phyloP scores from a whole-genome alignment of 2,888 invertebrate species.

The Lamellibrachia columna region DNA sequence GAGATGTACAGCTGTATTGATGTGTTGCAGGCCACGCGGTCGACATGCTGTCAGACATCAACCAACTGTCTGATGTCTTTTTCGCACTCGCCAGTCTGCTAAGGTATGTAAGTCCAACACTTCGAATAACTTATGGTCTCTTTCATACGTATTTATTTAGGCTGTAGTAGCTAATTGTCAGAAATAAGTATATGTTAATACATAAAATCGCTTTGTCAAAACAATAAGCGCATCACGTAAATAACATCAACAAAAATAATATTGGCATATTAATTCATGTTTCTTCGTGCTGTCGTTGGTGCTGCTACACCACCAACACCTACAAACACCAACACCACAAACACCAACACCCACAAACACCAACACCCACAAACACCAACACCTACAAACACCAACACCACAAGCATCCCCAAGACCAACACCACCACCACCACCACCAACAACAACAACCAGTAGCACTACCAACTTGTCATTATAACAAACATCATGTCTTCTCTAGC shows the following conservation, averaged over 20 bases:
- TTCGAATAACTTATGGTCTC: no score
- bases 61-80: conserved; percentile 53
- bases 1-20: not conserved
- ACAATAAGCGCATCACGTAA: no score
- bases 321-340: no score
- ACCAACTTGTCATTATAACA: not conserved
- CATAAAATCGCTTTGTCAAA: no score
- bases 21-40: conserved; percentile 24
- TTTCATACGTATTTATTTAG: no score
- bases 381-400: not conserved
- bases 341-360: no score
- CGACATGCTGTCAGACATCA: conserved; percentile 48
- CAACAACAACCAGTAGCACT: not conserved
- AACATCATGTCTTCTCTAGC: conserved; percentile 24
- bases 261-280: no score
- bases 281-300: no score
- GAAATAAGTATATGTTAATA: no score
- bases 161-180: no score
- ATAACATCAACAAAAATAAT: no score
- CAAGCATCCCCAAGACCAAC: not conserved
- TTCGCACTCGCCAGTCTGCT: conserved; percentile 56
- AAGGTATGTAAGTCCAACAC: conserved; percentile 25
- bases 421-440: not conserved
- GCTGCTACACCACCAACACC: no score
- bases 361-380: not conserved